Evolutionary conservation across 2,888 invertebrate genomes (phyloP).

Genomic region (Nebria salina): DNA sequence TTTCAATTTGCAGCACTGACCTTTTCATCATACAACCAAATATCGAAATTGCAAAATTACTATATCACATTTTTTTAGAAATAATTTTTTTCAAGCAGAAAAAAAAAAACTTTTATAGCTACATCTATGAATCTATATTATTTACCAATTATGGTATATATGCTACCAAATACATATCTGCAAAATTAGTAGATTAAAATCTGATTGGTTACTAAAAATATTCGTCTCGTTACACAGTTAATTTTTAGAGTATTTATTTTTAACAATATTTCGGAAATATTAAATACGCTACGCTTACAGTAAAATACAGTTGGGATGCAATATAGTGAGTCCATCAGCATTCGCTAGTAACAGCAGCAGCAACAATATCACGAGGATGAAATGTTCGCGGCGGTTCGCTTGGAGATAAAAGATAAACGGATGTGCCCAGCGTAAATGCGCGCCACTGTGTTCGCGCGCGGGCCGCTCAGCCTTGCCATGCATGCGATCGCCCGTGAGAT

Average conservation of each 20-base stretch:
- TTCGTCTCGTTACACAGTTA: too few species aligned
- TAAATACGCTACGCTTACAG: neutral
- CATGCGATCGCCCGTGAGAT: neutral
- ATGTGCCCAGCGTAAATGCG: neutral
- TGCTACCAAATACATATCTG: too few species aligned
- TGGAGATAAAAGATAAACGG: neutral
- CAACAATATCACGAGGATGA: neutral
- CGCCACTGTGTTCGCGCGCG: slow-evolving; percentile 1
- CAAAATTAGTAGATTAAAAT: too few species aligned
- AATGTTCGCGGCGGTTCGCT: neutral
- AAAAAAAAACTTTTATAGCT: too few species aligned
- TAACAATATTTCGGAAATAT: too few species aligned
- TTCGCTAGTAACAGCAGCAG: neutral
- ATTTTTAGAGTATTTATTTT: too few species aligned
- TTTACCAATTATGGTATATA: too few species aligned
- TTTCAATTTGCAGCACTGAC: neutral
- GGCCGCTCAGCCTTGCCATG: neutral
- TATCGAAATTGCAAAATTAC: neutral
- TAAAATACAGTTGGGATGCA: neutral
- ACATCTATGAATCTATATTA: too few species aligned
- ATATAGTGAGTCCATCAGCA: neutral
- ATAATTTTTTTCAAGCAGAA: too few species aligned
- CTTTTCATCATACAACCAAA: neutral
- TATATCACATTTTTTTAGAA: too few species aligned
- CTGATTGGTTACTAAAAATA: too few species aligned